Percentiles rank a stretch among this genome's conserved stretches.
Evolutionary conservation across 2,113 vertebrate genomes (phyloP).

Genomic region (Apteryx mantelli): DNA sequence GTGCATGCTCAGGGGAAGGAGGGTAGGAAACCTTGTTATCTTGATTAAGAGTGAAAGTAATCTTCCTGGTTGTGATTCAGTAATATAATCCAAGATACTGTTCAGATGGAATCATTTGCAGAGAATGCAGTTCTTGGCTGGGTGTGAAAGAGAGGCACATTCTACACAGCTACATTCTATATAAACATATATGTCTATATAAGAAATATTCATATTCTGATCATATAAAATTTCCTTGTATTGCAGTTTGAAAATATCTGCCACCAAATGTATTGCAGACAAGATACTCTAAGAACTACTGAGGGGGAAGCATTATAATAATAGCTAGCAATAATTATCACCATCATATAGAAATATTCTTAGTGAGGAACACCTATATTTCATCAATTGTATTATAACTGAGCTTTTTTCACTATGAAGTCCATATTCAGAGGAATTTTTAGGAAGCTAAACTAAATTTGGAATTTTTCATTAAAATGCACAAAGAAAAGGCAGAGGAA

Average conservation of each 20-base stretch:
- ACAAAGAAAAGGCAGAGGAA: not conserved
- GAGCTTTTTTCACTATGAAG: not conserved
- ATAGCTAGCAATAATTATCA: not conserved
- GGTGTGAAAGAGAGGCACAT: rapidly evolving
- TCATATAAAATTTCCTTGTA: not conserved
- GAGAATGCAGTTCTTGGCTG: not conserved
- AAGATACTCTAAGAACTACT: not conserved
- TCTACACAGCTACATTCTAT: not conserved
- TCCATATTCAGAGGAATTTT: not conserved
- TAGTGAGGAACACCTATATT: not conserved
- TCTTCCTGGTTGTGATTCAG: not conserved
- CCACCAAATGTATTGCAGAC: not conserved
- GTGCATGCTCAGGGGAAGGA: not conserved
- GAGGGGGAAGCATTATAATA: not conserved
- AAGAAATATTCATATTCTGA: not conserved
- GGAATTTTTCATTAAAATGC: not conserved
- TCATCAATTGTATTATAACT: not conserved
- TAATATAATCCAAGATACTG: not conserved
- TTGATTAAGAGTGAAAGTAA: not conserved
- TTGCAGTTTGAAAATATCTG: not conserved
- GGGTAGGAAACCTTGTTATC: not conserved
- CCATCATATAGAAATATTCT: not conserved
- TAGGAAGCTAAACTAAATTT: not conserved
- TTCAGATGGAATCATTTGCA: not conserved
- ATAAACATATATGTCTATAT: no score